These are phyloP conservation scores for Notothenia coriiceps DNA, from an alignment of 2,113 vertebrate genomes.

Conservation along the genomic window DNA sequence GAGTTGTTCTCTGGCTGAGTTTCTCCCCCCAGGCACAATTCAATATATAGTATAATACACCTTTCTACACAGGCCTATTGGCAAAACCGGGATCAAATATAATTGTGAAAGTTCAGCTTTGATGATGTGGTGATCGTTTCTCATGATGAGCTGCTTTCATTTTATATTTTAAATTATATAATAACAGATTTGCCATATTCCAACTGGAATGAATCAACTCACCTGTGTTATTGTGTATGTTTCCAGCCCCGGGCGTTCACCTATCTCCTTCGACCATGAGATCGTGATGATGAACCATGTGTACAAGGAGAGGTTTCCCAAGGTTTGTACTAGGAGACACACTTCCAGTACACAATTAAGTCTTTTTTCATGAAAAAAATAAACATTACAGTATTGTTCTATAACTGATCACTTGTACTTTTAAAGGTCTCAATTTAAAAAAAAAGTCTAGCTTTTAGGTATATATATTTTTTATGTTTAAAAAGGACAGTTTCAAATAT, in stretches of 20 bases:
- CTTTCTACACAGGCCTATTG: no score
- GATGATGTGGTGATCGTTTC: no score
- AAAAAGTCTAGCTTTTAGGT: no score
- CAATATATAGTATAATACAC: no score
- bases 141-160: neutral
- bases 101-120: no score
- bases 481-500: no score
- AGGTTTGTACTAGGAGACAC: constrained; percentile 84
- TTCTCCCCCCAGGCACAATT: neutral
- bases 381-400: neutral
- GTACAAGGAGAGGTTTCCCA: constrained; percentile 98
- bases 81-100: no score
- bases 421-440: no score
- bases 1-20: neutral
- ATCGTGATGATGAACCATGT: constrained; percentile 99
- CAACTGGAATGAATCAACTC: neutral
- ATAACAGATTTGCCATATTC: no score
- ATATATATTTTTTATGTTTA: no score
- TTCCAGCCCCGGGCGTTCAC: constrained; percentile 94
- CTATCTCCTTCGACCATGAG: constrained; percentile 96
- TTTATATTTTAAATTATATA: neutral
- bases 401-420: neutral
- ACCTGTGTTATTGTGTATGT: constrained; percentile 1
- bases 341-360: neutral
- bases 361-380: neutral